Base-by-base conservation (phyloP, 2,797 vertebrate species). In the Sebastes iracundus region DNA sequence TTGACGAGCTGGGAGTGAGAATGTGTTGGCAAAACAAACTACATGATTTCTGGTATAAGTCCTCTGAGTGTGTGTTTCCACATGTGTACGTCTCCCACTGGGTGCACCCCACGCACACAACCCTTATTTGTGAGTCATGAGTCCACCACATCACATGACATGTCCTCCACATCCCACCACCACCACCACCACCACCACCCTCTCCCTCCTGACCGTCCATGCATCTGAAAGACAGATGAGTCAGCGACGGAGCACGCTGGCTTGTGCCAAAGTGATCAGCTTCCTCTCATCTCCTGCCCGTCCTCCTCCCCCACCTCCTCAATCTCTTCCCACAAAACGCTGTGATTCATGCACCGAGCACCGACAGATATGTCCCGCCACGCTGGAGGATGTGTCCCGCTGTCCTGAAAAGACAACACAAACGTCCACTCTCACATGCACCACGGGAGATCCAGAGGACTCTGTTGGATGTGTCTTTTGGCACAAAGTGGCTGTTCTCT, bases 181-280 rank as follows among this genome's bases (percentile, higher is more conserved):
- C 64, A n/a, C 46, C 55, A 60, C 46, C 63, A 16, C 33, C 79
- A 7, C 60, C 20, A 13, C n/a, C 46, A 1, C 64, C 63, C 52
- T 49, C 68, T 58, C 53, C 55, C 65, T 58, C 53, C 46, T 6
- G 3, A 22, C 72, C 67, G 2, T 53, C 63, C 75, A 79, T 61
- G 23, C 56, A 56, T 84, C 68, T 59, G 75, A 89, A 25, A 87
- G 83, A 88, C 77, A 59, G 87, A 92, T 93, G 93, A 94, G 85
- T 93, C 92, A 93, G 90, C 72, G 67, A 20, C 60, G 11, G 74
- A 65, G 72, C 67, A 35, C 22, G 82, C 70, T 63, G 32, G 52
- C 81, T 75, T 80, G 68, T 81, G 75, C 88, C 86, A 75, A 30
- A 81, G 75, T 32, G 70, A 87, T 90, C 87, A 81, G 85, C 82